Evolutionary conservation across 64 coral and sea anemone species (phyloP).

Genomic region (Pocillopora verrucosa): DNA sequence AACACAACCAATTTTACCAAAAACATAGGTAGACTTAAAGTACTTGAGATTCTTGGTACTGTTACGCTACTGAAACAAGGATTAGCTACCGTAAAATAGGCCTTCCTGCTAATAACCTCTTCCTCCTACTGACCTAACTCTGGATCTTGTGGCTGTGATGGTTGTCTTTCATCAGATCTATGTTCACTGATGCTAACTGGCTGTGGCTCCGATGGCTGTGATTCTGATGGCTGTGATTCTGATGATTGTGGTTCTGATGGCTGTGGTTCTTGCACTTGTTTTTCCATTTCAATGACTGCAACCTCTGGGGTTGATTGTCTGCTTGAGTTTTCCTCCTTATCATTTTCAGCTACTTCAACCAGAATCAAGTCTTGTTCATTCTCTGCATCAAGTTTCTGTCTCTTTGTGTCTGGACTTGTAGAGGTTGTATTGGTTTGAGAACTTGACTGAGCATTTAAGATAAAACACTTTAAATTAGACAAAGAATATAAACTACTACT

Average conservation of each 20-base stretch:
- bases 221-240: not conserved
- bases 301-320: not conserved
- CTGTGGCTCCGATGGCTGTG: not conserved
- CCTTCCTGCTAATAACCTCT: not conserved
- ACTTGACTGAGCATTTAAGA: not conserved
- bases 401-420: constrained; percentile 27
- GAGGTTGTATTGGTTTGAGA: not conserved
- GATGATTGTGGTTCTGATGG: not conserved
- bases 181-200: not conserved
- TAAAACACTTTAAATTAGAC: not conserved
- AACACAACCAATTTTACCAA: too few relatives aligned
- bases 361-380: not conserved
- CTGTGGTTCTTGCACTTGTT: too few relatives aligned
- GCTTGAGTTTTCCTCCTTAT: not conserved
- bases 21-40: too few relatives aligned
- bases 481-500: not conserved
- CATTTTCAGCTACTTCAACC: not conserved
- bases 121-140: not conserved
- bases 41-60: too few relatives aligned
- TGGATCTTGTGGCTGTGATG: not conserved
- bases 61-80: too few relatives aligned
- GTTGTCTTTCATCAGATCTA: not conserved
- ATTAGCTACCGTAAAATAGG: too few relatives aligned
- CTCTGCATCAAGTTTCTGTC: constrained; percentile 18
- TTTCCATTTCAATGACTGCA: not conserved